Evolutionary conservation across 2,888 invertebrate genomes (phyloP), one percentile per base, ranked within the genome.

Genomic region (Acleris holmiana): DNA sequence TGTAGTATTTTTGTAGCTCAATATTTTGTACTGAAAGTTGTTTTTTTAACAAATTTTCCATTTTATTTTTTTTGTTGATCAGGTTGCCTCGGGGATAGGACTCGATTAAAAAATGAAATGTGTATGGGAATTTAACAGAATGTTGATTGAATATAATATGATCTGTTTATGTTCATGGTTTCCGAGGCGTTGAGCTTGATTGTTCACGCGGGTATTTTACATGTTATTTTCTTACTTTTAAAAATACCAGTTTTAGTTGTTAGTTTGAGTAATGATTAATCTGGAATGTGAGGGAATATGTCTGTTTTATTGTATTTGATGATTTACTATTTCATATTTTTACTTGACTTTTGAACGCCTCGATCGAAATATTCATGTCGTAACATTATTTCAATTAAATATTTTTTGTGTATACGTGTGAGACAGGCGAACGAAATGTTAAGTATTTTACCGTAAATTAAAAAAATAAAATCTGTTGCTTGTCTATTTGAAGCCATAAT

Each of bases 181-280:
- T 10, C 25, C 44, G 4, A 44, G 51, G 18, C 19, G 41, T 21
- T 41, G n/a, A 41, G 17, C 23, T 51, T 25, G 7, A 6, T 58
- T 35, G 40, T 53, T 55, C 18, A 47, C 40, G 25, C 58, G 63
- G 63, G 57, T 63, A 44, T 55, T 19, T 40, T 40, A 19, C 51
- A 64, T 15, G 25, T 64, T 64, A 53, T 53, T 64, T 64, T 64
- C 53, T 19, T 58, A 64, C 47, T 58, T 64, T 61, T 58, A 3
- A 25, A 63, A 53, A 46, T 5, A 58, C 63, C 47, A 48, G 51
- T 58, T 50, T 44, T 58, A 64, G 10, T 40, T 51, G 18, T 57
- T 63, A 21, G 35, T 57, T 57, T 10, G 47, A 47, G 13, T 63
- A 17, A 44, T 55, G n/a, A 40, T 40, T 53, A 44, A 19, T 50